These are phyloP conservation scores for Gambusia holbrooki DNA, from an alignment of 2,113 vertebrate species.

Conservation along the genomic window DNA sequence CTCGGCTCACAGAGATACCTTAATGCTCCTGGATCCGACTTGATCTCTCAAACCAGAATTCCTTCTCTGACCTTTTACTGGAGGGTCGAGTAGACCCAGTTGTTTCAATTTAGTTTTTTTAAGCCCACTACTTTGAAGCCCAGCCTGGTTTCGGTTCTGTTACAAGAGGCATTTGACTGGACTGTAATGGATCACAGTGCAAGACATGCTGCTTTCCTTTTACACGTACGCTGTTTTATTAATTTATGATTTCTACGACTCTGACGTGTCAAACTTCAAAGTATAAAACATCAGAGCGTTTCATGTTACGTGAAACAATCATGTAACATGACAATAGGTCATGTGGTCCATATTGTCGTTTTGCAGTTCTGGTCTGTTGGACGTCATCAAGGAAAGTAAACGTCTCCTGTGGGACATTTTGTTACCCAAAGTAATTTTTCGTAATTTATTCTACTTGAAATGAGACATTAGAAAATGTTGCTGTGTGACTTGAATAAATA, in stretches of 20 bases:
- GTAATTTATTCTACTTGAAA: too few species aligned
- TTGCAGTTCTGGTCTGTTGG: neutral
- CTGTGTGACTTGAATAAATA: too few species aligned
- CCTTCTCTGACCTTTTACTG: neutral
- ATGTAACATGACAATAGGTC: too few species aligned
- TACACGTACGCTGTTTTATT: too few species aligned
- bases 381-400: neutral
- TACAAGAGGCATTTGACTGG: neutral
- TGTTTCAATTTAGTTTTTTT: neutral
- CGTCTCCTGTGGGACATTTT: neutral
- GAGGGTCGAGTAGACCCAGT: neutral
- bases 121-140: neutral
- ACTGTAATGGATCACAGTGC: too few species aligned
- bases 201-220: too few species aligned
- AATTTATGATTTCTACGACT: neutral
- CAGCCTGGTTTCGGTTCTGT: neutral
- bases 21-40: neutral
- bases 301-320: too few species aligned
- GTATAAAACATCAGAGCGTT: too few species aligned
- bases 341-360: neutral
- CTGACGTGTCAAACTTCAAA: neutral
- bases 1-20: neutral
- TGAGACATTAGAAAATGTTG: too few species aligned
- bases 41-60: constrained; percentile 5
- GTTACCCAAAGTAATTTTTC: too few species aligned